Evolutionary conservation across 1,140 invertebrate species (phyloP).

Genomic region (Pinna nobilis): DNA sequence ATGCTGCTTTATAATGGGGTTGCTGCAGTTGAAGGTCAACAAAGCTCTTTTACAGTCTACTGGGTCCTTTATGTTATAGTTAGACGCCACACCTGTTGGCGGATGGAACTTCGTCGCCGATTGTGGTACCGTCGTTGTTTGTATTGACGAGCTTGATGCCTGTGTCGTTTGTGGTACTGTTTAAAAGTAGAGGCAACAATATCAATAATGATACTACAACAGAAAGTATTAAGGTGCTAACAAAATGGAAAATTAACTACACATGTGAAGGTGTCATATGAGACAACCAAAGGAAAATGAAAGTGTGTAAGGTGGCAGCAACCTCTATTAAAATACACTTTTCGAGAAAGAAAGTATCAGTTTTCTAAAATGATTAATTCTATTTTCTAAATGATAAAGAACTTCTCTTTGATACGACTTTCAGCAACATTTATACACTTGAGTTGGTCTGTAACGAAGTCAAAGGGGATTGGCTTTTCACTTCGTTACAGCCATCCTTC

Average conservation of each 20-base stretch:
- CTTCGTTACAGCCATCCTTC: too few relatives aligned
- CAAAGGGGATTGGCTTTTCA: too few relatives aligned
- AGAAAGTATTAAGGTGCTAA: neutral
- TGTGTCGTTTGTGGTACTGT: neutral
- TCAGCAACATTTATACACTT: too few relatives aligned
- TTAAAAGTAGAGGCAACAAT: too few relatives aligned
- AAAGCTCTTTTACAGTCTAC: conserved; percentile 37
- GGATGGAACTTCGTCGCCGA: conserved; percentile 4
- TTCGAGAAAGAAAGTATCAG: too few relatives aligned
- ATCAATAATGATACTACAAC: too few relatives aligned
- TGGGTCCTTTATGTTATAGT: conserved; percentile 29
- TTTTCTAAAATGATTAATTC: too few relatives aligned
- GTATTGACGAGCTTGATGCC: neutral
- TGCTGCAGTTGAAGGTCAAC: conserved; percentile 9
- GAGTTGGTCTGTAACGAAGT: too few relatives aligned
- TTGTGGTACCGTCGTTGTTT: conserved; percentile 1
- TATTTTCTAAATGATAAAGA: too few relatives aligned
- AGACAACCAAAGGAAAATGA: neutral
- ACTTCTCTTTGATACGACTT: too few relatives aligned
- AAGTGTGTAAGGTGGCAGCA: neutral
- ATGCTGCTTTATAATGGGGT: conserved; percentile 20
- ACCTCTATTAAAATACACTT: too few relatives aligned
- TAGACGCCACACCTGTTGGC: conserved; percentile 26
- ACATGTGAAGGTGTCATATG: neutral
- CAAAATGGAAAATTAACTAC: neutral